Conservation (phyloP, 1,140 invertebrate genomes). For the Dufourea novaeangliae region DNA sequence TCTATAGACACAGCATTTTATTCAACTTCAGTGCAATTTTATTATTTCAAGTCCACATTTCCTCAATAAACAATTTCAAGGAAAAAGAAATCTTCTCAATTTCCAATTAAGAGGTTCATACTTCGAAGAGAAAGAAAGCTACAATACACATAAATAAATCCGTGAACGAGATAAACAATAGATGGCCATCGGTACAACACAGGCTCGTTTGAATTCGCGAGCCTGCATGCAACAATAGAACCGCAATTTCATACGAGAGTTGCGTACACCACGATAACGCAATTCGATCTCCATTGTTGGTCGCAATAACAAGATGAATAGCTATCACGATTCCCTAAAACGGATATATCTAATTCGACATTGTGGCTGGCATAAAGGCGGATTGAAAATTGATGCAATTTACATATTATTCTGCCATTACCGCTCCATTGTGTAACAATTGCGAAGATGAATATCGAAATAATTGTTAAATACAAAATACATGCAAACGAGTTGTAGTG, state of each 20-base stretch:
- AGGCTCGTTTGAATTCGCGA: slow-evolving; percentile 32
- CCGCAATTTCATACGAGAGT: slow-evolving; percentile 41
- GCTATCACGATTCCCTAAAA: slow-evolving; percentile 29
- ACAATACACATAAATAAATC: too few relatives aligned
- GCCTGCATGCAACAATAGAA: slow-evolving; percentile 45
- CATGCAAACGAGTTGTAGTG: too few relatives aligned
- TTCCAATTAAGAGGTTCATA: too few relatives aligned
- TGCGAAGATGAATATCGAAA: not conserved
- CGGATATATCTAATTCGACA: slow-evolving; percentile 38
- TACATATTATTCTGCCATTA: not conserved
- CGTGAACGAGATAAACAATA: not conserved
- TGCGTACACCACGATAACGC: slow-evolving; percentile 32
- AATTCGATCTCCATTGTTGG: slow-evolving; percentile 41
- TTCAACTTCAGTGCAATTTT: too few relatives aligned
- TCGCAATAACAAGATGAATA: slow-evolving; percentile 31
- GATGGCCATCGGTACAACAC: slow-evolving; percentile 12
- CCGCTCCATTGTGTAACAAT: not conserved
- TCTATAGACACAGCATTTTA: too few relatives aligned
- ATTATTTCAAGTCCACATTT: too few relatives aligned
- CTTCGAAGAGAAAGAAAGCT: too few relatives aligned
- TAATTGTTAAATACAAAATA: not conserved
- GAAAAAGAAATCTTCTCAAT: too few relatives aligned
- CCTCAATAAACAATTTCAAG: too few relatives aligned
- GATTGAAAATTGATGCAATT: slow-evolving; percentile 9
- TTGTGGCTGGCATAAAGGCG: not conserved